Conservation (phyloP, 2,797 vertebrate species). For the Acrossocheilus fasciatus region DNA sequence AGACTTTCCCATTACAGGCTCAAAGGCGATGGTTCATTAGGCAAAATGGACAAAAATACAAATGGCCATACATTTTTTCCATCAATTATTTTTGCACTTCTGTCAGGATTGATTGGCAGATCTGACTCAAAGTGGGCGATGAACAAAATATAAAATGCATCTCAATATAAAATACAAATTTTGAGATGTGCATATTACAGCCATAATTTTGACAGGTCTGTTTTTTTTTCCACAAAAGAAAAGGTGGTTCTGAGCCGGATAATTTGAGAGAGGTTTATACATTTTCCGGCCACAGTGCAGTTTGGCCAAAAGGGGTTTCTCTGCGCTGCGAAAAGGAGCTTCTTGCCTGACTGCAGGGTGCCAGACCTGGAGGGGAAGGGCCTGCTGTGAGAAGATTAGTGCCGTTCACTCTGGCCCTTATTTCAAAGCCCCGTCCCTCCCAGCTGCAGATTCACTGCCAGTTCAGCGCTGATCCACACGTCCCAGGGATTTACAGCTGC, state of each 20-base stretch:
- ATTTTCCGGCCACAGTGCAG: neutral
- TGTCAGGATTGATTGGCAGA: neutral
- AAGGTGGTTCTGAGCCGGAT: neutral
- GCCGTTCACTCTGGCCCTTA: conserved; percentile 44
- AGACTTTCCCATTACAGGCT: conserved; percentile 6
- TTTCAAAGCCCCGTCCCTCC: conserved; percentile 52
- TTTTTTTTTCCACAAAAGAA: neutral
- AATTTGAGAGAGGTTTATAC: conserved; percentile 1
- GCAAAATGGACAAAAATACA: neutral
- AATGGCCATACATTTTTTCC: conserved; percentile 7
- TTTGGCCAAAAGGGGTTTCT: neutral
- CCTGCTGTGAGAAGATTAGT: conserved; percentile 57
- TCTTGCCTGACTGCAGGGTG: conserved; percentile 17
- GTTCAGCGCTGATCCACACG: conserved; percentile 35
- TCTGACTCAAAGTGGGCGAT: neutral
- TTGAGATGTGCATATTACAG: neutral
- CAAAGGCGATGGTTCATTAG: neutral
- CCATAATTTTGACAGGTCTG: neutral
- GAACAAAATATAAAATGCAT: neutral
- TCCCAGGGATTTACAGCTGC: conserved; percentile 42
- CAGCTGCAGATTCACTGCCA: conserved; percentile 44
- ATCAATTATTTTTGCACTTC: neutral
- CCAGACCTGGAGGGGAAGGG: conserved; percentile 38
- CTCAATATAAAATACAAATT: conserved; percentile 15
- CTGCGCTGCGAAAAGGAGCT: conserved; percentile 31